Conservation (phyloP, 1,140 invertebrate genomes). For the Notospermus geniculatus region DNA sequence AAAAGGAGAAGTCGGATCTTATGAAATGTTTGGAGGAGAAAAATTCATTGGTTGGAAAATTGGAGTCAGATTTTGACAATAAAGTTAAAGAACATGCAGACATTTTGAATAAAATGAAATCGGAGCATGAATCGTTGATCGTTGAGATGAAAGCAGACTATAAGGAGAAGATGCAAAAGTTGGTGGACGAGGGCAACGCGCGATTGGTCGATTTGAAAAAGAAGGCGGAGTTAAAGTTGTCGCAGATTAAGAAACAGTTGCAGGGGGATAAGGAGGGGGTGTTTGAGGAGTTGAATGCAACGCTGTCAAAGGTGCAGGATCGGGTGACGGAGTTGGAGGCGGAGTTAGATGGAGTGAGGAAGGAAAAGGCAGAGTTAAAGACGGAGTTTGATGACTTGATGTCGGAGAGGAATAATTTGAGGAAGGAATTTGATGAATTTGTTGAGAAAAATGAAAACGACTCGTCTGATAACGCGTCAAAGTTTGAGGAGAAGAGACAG, state of each 20-base stretch:
- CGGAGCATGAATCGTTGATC: conserved; percentile 23
- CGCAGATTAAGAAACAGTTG: conserved; percentile 48
- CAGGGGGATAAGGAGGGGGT: conserved; percentile 34
- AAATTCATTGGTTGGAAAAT: conserved; percentile 18
- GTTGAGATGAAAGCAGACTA: conserved; percentile 11
- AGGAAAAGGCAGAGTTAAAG: conserved; percentile 24
- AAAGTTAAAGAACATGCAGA: conserved; percentile 11
- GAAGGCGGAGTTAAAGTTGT: conserved; percentile 47
- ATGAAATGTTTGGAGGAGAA: conserved; percentile 12
- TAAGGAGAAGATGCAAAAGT: conserved; percentile 26
- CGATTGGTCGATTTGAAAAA: conserved; percentile 51
- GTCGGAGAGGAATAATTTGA: conserved; percentile 35
- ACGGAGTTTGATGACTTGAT: conserved; percentile 34
- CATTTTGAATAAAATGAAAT: conserved; percentile 24
- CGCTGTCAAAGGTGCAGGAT: conserved; percentile 16
- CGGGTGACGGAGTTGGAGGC: conserved; percentile 27
- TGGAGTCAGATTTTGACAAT: conserved; percentile 11
- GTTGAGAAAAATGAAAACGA: conserved; percentile 24
- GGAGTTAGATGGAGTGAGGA: conserved; percentile 11
- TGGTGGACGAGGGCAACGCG: conserved; percentile 38
- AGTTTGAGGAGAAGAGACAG: conserved; percentile 11
- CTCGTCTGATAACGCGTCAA: background rate
- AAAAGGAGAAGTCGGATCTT: conserved; percentile 10
- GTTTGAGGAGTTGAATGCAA: conserved; percentile 24
- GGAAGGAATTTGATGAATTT: conserved; percentile 36